These are phyloP conservation scores for Dioctria linearis DNA, from an alignment of 2,888 invertebrate genomes.

Conservation along the genomic window DNA sequence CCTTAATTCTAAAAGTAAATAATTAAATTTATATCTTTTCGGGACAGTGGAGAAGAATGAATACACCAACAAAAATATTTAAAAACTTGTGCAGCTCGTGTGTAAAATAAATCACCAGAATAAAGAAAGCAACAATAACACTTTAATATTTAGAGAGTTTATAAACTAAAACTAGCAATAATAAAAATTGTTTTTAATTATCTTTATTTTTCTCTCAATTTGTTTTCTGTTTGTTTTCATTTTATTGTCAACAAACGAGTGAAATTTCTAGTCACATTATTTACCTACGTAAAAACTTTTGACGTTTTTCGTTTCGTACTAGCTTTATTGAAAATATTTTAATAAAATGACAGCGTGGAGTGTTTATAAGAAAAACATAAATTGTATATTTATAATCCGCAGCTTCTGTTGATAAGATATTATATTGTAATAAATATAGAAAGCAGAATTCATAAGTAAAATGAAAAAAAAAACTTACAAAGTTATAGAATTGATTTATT, in stretches of 20 bases:
- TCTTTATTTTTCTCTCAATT: conserved; percentile 26
- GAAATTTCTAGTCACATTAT: conserved; percentile 54
- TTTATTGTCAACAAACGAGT: conserved; percentile 40
- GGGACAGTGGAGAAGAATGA: not conserved
- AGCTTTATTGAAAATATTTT: conserved; percentile 26
- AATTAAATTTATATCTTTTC: conserved; percentile 17
- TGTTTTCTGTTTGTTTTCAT: conserved; percentile 14
- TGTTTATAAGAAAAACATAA: conserved; percentile 35
- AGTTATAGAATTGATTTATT: conserved; percentile 41
- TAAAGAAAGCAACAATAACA: conserved; percentile 23
- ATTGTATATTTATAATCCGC: not conserved
- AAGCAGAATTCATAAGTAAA: not conserved
- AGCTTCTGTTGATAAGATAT: not conserved
- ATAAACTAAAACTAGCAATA: conserved; percentile 34
- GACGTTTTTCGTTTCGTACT: conserved; percentile 34
- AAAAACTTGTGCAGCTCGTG: conserved; percentile 11
- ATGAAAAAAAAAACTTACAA: conserved; percentile 38
- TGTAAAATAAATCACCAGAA: not conserved
- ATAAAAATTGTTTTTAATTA: conserved; percentile 20
- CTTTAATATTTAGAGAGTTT: conserved; percentile 22
- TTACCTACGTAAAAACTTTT: conserved; percentile 15
- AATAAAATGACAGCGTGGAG: conserved; percentile 34
- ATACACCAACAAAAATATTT: conserved; percentile 11
- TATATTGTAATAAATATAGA: not conserved
- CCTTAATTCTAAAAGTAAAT: conserved; percentile 28